phyloP scores from a whole-genome alignment of 2,888 invertebrate genomes.

The Drosophila setosimentum region DNA sequence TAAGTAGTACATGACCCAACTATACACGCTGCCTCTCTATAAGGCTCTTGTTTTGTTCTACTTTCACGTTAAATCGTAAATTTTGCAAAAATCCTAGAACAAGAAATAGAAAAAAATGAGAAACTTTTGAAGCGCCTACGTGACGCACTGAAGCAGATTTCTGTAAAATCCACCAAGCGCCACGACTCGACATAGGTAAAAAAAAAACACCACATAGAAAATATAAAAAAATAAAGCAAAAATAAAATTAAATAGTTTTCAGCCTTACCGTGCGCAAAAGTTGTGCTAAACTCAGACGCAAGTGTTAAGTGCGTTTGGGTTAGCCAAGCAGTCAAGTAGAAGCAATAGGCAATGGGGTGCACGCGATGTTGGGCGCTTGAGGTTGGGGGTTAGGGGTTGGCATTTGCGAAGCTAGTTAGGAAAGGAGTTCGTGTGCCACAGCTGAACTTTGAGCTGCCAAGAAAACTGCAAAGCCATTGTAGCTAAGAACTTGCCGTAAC shows the following conservation, averaged over 20 bases:
- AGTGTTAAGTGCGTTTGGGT: slow-evolving; percentile 78
- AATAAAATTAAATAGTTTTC: slow-evolving; percentile 63
- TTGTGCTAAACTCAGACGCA: slow-evolving; percentile 75
- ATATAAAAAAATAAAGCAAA: slow-evolving; percentile 14
- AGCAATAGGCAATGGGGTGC: not conserved
- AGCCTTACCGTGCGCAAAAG: slow-evolving; percentile 70
- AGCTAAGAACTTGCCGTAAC: slow-evolving; percentile 63
- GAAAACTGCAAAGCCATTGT: slow-evolving; percentile 74
- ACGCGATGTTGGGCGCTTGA: not conserved
- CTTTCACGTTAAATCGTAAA: slow-evolving; percentile 82
- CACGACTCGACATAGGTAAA: slow-evolving; percentile 36
- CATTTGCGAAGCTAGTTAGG: slow-evolving; percentile 69
- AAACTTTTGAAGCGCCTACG: slow-evolving; percentile 83
- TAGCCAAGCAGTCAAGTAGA: slow-evolving; percentile 49
- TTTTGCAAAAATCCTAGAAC: slow-evolving; percentile 65
- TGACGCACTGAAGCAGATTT: slow-evolving; percentile 81
- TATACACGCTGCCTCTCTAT: slow-evolving; percentile 28
- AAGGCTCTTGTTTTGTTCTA: slow-evolving; percentile 65
- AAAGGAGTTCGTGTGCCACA: slow-evolving; percentile 66
- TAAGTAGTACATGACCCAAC: slow-evolving; percentile 71
- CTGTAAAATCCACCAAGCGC: slow-evolving; percentile 39
- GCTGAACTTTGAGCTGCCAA: slow-evolving; percentile 75
- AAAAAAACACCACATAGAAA: slow-evolving; percentile 8
- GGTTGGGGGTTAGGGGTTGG: slow-evolving; percentile 23
- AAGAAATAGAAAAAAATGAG: slow-evolving; percentile 28